Conservation (phyloP, 2,797 vertebrate species). For the Vespertilio murinus region DNA sequence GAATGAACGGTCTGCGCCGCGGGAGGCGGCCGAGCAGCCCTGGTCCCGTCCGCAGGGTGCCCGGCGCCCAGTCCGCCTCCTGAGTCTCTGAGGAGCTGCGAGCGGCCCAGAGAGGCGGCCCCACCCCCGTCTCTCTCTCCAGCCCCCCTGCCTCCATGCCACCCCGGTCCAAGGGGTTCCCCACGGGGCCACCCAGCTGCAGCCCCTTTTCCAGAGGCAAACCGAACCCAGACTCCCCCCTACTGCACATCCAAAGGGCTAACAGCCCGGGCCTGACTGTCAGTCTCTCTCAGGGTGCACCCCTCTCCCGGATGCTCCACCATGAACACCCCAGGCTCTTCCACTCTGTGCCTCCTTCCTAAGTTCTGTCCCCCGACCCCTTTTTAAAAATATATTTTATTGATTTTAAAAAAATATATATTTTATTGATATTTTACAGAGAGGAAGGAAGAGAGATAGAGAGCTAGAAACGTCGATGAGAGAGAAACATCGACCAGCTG, state of each 20-base stretch:
- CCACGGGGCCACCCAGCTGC: neutral
- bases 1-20: neutral
- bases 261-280: neutral
- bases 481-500: too few species aligned
- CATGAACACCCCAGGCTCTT: neutral
- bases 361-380: neutral
- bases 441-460: too few species aligned
- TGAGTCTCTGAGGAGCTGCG: neutral
- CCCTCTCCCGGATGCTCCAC: neutral
- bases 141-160: neutral
- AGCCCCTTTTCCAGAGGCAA: neutral
- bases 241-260: neutral
- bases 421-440: too few species aligned
- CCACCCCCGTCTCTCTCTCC: neutral
- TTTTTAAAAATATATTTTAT: too few species aligned
- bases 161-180: neutral
- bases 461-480: too few species aligned
- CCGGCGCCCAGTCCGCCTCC: neutral
- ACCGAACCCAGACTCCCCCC: neutral
- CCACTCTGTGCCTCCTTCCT: neutral
- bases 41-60: neutral
- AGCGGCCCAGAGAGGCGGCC: neutral
- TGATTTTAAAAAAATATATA: too few species aligned
- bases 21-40: neutral
- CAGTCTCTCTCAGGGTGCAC: neutral